Conservation (phyloP, 2,797 vertebrate species). For the Urosaurus nigricauda region DNA sequence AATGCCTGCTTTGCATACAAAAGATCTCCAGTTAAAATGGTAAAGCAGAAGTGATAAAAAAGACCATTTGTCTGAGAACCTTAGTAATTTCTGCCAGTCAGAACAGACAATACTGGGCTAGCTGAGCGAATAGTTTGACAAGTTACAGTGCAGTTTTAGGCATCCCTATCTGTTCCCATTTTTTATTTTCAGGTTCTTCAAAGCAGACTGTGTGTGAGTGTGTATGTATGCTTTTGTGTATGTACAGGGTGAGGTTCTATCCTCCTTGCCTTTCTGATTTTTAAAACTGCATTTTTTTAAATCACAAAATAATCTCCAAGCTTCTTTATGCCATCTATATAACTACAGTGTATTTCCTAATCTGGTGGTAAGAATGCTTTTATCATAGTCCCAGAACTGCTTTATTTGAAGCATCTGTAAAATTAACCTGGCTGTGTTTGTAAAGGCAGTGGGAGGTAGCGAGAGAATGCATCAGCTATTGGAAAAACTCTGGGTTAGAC, state of each 20-base stretch:
- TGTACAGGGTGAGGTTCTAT: too few relatives aligned
- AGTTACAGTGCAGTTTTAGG: not conserved
- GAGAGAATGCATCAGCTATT: not conserved
- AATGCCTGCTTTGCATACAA: too few relatives aligned
- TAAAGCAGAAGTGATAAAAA: not conserved
- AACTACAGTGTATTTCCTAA: not conserved
- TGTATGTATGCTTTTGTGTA: too few relatives aligned
- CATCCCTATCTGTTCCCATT: not conserved
- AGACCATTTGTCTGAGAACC: not conserved
- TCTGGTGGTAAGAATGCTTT: not conserved
- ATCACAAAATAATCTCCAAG: not conserved
- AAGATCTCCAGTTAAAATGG: not conserved
- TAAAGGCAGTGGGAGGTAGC: too few relatives aligned
- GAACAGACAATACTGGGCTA: too few relatives aligned
- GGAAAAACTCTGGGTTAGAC: not conserved
- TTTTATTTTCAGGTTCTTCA: too few relatives aligned
- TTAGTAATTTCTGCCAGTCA: too few relatives aligned
- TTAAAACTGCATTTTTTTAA: not conserved
- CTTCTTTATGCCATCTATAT: not conserved
- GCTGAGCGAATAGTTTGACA: not conserved
- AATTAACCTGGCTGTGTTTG: too few relatives aligned
- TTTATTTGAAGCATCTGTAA: not conserved
- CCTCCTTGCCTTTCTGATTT: not conserved
- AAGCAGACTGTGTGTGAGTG: not conserved
- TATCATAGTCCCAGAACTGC: not conserved